Evolutionary conservation across 2,888 invertebrate genomes (phyloP).

Genomic region (Oxytorus armatus): DNA sequence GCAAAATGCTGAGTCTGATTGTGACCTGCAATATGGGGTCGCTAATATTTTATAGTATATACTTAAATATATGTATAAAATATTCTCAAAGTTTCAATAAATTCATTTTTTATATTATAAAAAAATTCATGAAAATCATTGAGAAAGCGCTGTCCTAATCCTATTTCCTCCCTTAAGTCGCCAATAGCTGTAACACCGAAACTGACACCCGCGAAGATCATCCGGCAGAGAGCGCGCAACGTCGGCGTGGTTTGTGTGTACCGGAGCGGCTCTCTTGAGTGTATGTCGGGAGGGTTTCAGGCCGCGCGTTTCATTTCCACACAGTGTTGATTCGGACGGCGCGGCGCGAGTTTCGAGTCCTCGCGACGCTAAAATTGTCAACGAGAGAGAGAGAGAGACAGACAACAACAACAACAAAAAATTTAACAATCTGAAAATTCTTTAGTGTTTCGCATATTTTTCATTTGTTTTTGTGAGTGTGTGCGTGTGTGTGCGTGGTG

Average conservation of each 20-base stretch:
- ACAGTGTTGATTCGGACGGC: slow-evolving; percentile 77
- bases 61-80: too few species aligned
- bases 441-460: background rate
- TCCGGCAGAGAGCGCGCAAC: slow-evolving; percentile 68
- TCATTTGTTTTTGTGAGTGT: background rate
- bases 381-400: slow-evolving; percentile 9
- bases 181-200: slow-evolving; percentile 18
- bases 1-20: too few species aligned
- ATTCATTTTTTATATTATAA: too few species aligned
- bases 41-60: too few species aligned
- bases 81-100: too few species aligned
- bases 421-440: background rate
- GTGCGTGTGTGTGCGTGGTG: slow-evolving; percentile 30
- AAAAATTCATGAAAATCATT: too few species aligned
- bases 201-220: slow-evolving; percentile 53
- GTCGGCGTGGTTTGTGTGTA: slow-evolving; percentile 39
- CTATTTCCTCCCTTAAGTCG: background rate
- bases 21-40: too few species aligned
- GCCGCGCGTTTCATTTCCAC: slow-evolving; percentile 62
- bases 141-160: too few species aligned
- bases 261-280: slow-evolving; percentile 42
- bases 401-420: background rate
- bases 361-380: slow-evolving; percentile 11
- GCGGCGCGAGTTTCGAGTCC: slow-evolving; percentile 72
- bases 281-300: slow-evolving; percentile 63